Percentiles rank a stretch among this genome's conserved stretches.
Conservation (phyloP, 2,113 vertebrate genomes). For the Glareola pratincola region DNA sequence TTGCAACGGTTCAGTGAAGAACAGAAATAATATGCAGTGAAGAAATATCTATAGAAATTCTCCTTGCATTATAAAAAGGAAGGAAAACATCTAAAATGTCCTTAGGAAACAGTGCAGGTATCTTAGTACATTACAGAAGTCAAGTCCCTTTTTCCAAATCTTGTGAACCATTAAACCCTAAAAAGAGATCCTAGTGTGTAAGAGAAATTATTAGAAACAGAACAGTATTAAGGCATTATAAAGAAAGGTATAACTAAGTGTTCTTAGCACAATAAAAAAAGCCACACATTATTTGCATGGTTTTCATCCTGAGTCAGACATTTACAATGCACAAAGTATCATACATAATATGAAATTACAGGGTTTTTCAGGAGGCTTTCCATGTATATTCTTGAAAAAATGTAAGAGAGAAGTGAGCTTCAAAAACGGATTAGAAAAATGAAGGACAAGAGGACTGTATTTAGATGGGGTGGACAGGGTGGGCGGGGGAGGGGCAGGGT, state of each 20-base stretch:
- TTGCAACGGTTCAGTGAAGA: neutral
- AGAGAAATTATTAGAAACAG: neutral
- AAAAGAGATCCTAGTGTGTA: neutral
- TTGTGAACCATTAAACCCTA: neutral
- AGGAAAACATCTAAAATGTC: neutral
- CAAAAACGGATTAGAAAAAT: neutral
- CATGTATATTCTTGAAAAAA: neutral
- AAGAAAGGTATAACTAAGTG: neutral
- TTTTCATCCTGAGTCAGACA: neutral
- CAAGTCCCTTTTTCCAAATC: neutral
- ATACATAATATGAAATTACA: rapidly evolving
- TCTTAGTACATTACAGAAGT: neutral
- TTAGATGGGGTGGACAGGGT: neutral
- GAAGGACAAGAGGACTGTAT: neutral
- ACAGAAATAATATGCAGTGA: neutral
- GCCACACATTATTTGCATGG: neutral
- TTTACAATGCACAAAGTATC: neutral
- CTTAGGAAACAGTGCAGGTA: neutral
- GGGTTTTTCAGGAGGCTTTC: neutral
- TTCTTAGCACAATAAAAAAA: neutral
- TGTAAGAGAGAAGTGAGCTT: neutral
- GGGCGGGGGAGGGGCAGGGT: rapidly evolving
- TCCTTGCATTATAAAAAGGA: neutral
- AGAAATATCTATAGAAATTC: neutral
- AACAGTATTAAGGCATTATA: neutral